A percentile compares a stretch with the other conserved stretches of the same genome.
Evolutionary conservation across 2,888 invertebrate genomes (phyloP).

Genomic region (Biston betularia): DNA sequence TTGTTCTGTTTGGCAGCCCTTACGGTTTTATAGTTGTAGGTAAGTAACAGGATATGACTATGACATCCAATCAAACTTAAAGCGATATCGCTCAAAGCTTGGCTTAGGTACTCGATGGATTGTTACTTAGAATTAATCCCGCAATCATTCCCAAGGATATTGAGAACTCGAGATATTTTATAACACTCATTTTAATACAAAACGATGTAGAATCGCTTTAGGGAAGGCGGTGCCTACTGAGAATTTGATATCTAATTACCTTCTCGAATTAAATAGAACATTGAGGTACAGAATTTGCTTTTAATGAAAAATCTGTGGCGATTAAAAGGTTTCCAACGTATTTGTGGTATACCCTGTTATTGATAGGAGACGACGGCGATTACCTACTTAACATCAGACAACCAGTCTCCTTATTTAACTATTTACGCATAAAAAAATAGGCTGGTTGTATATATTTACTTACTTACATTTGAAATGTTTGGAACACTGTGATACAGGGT

Average conservation of each 20-base stretch:
- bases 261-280: background rate
- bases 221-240: constrained; percentile 1
- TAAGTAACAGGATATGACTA: constrained; percentile 27
- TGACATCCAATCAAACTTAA: constrained; percentile 55
- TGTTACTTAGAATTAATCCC: constrained; percentile 43
- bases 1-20: background rate
- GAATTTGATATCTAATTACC: constrained; percentile 6
- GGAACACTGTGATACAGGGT: too few relatives aligned
- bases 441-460: too few relatives aligned
- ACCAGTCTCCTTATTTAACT: too few relatives aligned
- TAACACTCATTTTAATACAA: background rate
- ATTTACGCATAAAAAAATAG: too few relatives aligned
- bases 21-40: background rate
- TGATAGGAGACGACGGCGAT: too few relatives aligned
- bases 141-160: constrained; percentile 41
- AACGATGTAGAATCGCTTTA: constrained; percentile 4
- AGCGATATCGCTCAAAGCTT: constrained; percentile 49
- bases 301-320: too few relatives aligned
- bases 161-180: constrained; percentile 27
- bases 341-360: too few relatives aligned
- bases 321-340: too few relatives aligned
- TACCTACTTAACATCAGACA: too few relatives aligned
- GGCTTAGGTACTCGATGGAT: constrained; percentile 32
- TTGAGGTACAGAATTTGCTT: constrained; percentile 10
- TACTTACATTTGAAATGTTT: too few relatives aligned